Percentiles rank a stretch among this genome's conserved stretches.
These are phyloP conservation scores for Epicauta chinensis DNA, from an alignment of 1,140 invertebrate species.

Conservation along the genomic window DNA sequence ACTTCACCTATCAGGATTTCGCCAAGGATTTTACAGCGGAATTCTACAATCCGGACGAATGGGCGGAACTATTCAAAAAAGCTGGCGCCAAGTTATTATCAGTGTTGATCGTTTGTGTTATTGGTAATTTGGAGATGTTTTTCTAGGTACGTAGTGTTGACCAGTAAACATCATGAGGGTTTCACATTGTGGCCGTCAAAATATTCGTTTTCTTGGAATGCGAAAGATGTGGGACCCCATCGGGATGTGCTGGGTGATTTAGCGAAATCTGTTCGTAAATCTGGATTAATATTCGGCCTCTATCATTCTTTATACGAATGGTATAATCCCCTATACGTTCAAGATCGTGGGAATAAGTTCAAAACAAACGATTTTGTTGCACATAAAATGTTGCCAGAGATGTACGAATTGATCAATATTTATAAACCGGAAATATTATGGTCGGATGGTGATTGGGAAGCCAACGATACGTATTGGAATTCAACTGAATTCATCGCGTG, in stretches of 20 bases:
- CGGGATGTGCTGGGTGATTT: conserved; percentile 69
- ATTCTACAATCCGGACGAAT: conserved; percentile 69
- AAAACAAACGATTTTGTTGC: conserved; percentile 57
- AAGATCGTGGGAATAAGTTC: conserved; percentile 64
- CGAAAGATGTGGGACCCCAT: conserved; percentile 74
- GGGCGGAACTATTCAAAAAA: conserved; percentile 65
- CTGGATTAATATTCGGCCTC: conserved; percentile 67
- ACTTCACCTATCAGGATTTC: conserved; percentile 80
- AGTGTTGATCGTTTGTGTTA: not conserved
- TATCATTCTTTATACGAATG: conserved; percentile 88
- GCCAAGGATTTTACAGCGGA: conserved; percentile 70
- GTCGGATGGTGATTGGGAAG: conserved; percentile 89
- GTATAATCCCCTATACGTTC: conserved; percentile 77
- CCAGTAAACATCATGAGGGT: conserved; percentile 90
- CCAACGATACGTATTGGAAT: conserved; percentile 70
- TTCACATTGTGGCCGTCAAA: conserved; percentile 82
- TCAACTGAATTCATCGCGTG: conserved; percentile 76
- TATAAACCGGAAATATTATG: conserved; percentile 88
- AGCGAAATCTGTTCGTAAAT: conserved; percentile 56
- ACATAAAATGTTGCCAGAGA: conserved; percentile 64
- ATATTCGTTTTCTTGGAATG: conserved; percentile 82
- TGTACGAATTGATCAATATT: conserved; percentile 61
- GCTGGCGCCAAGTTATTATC: conserved; percentile 63
- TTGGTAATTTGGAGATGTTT: not conserved
- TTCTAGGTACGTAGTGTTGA: conserved; percentile 76